phyloP scores from a whole-genome alignment of 2,113 vertebrate genomes.

The Dunckerocampus dactyliophorus region DNA sequence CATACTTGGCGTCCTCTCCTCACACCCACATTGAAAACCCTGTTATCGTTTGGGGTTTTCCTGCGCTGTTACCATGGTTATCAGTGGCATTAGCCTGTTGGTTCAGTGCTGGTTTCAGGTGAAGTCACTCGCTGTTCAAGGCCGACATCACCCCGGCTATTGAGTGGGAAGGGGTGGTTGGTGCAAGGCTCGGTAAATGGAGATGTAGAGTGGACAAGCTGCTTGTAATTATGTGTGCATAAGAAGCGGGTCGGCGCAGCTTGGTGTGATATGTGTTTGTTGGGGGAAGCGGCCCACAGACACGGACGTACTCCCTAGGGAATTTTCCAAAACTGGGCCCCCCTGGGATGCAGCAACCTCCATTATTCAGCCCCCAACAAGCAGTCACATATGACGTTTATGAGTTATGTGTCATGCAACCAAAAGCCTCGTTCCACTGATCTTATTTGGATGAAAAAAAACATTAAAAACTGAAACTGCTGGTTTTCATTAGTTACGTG shows the following conservation, averaged over 20 bases:
- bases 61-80: conserved; percentile 66
- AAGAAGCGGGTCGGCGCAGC: conserved; percentile 60
- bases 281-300: conserved; percentile 37
- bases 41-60: conserved; percentile 44
- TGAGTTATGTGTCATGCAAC: background rate
- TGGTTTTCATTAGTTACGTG: too few relatives aligned
- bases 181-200: background rate
- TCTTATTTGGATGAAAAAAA: background rate
- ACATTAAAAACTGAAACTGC: too few relatives aligned
- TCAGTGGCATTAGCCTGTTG: conserved; percentile 46
- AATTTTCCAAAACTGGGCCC: conserved; percentile 21
- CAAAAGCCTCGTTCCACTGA: background rate
- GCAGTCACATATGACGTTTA: background rate
- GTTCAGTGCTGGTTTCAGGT: conserved; percentile 46
- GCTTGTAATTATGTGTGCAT: conserved; percentile 69
- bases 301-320: conserved; percentile 42
- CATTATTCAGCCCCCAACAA: conserved; percentile 30
- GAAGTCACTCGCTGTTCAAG: conserved; percentile 54
- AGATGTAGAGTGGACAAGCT: conserved; percentile 20
- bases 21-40: conserved; percentile 38
- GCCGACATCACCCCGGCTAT: conserved; percentile 47
- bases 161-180: conserved; percentile 25
- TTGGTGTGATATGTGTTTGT: conserved; percentile 51
- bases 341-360: conserved; percentile 23
- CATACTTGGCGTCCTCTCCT: conserved; percentile 32